Conservation (phyloP, 2,797 vertebrate genomes). For the Halcyon badia region DNA sequence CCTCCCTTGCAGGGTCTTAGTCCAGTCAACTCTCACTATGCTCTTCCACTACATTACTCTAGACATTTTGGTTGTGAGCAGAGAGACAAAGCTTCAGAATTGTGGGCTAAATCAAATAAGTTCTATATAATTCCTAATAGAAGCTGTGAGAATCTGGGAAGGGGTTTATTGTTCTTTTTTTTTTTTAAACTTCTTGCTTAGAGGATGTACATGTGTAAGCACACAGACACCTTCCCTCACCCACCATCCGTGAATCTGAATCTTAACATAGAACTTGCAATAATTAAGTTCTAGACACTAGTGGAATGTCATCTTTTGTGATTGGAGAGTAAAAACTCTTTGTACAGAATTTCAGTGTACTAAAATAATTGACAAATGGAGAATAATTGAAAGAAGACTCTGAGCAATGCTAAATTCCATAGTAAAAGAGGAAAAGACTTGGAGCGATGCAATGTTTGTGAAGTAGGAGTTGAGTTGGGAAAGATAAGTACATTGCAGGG, state of each 20-base stretch:
- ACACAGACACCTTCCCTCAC: neutral
- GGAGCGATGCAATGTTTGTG: neutral
- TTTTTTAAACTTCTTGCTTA: neutral
- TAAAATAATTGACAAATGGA: neutral
- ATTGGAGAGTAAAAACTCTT: neutral
- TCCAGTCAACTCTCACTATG: neutral
- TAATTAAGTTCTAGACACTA: neutral
- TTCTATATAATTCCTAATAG: neutral
- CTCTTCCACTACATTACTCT: fast-evolving
- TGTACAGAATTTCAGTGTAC: neutral
- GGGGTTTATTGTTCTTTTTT: neutral
- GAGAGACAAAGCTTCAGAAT: neutral
- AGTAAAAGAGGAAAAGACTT: neutral
- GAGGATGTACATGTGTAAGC: fast-evolving
- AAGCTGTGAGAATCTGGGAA: neutral
- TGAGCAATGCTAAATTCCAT: neutral
- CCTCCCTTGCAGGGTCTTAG: neutral
- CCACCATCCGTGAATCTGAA: fast-evolving
- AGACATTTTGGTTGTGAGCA: neutral
- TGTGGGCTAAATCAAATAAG: neutral
- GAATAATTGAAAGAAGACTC: neutral
- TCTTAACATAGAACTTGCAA: neutral
- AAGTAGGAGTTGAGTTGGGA: neutral
- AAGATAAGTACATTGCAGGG: neutral
- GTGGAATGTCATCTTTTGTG: neutral